These are phyloP conservation scores for Schizopygopsis malacanthus DNA, from an alignment of 2,797 vertebrate species.

Conservation along the genomic window DNA sequence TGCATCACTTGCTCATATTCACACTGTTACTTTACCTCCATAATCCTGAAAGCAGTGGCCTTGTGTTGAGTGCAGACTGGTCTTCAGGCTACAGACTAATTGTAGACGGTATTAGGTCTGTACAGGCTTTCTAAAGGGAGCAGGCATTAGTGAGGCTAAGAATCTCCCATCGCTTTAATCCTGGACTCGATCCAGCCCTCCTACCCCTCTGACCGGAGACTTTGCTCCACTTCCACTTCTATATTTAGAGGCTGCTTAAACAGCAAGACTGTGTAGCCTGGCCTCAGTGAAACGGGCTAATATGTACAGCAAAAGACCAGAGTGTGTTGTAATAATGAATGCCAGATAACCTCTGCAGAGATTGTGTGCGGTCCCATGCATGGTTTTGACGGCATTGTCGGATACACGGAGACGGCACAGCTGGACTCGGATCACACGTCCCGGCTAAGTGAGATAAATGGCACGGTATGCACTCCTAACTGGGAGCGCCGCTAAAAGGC, in stretches of 20 bases:
- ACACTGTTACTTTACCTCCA: not conserved
- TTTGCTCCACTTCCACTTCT: constrained; percentile 67
- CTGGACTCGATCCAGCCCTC: constrained; percentile 66
- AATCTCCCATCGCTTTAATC: constrained; percentile 43
- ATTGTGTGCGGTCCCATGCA: not conserved
- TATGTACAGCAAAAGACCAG: constrained; percentile 48
- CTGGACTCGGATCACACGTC: constrained; percentile 33
- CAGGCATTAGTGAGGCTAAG: constrained; percentile 58
- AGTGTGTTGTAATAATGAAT: constrained; percentile 20
- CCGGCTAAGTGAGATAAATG: constrained; percentile 58
- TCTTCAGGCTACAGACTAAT: constrained; percentile 54
- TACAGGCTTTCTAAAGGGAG: constrained; percentile 56
- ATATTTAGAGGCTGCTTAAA: constrained; percentile 58
- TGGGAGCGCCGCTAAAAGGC: constrained; percentile 36
- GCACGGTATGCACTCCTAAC: constrained; percentile 45
- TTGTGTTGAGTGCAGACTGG: constrained; percentile 17
- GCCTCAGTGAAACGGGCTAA: constrained; percentile 54
- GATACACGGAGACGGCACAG: constrained; percentile 28
- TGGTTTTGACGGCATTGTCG: constrained; percentile 16
- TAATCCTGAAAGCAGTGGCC: not conserved
- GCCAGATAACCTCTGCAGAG: constrained; percentile 4
- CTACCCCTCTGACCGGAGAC: constrained; percentile 68
- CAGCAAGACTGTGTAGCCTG: constrained; percentile 58
- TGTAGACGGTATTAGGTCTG: constrained; percentile 46
- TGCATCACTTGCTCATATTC: constrained; percentile 4